Percentiles rank a stretch among this genome's conserved stretches.
phyloP scores from a whole-genome alignment of 1,140 invertebrate genomes.

The Pectinophora gossypiella region DNA sequence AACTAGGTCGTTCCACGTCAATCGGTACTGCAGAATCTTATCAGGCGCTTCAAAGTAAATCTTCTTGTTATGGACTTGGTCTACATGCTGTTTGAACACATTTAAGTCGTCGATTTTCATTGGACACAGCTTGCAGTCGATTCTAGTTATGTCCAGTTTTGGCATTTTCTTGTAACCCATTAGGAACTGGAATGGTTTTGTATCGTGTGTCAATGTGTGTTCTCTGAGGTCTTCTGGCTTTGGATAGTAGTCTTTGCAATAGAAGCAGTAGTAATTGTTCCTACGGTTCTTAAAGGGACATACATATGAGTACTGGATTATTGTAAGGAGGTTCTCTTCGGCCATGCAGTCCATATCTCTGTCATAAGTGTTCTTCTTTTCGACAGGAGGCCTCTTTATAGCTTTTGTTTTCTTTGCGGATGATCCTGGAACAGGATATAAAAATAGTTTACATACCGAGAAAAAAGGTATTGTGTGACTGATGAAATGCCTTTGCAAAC shows the following conservation, averaged over 20 bases:
- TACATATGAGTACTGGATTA: constrained; percentile 61
- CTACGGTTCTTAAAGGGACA: constrained; percentile 62
- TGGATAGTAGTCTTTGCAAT: constrained; percentile 63
- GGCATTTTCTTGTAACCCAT: constrained; percentile 67
- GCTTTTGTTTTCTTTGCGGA: constrained; percentile 28
- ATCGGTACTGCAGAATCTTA: constrained; percentile 46
- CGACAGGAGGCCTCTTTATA: constrained; percentile 40
- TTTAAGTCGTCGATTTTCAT: constrained; percentile 53
- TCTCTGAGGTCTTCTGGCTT: constrained; percentile 63
- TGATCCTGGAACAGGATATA: constrained; percentile 24
- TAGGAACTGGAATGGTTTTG: constrained; percentile 56
- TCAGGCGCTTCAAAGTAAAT: constrained; percentile 62
- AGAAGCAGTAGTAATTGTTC: constrained; percentile 69
- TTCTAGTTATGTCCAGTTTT: constrained; percentile 62
- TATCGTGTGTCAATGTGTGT: constrained; percentile 57
- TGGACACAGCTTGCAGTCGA: constrained; percentile 58
- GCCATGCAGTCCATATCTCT: constrained; percentile 61
- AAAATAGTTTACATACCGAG: too few species aligned
- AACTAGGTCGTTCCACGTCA: constrained; percentile 63
- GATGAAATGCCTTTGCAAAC: too few species aligned
- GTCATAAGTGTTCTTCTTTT: constrained; percentile 58
- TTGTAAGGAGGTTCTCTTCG: constrained; percentile 56
- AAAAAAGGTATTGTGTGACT: too few species aligned
- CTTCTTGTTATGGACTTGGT: constrained; percentile 51
- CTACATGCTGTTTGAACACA: constrained; percentile 56